A percentile compares a stretch with the other conserved stretches of the same genome.
Conservation (phyloP, 2,888 invertebrate genomes). For the Chrysolina haemoptera region DNA sequence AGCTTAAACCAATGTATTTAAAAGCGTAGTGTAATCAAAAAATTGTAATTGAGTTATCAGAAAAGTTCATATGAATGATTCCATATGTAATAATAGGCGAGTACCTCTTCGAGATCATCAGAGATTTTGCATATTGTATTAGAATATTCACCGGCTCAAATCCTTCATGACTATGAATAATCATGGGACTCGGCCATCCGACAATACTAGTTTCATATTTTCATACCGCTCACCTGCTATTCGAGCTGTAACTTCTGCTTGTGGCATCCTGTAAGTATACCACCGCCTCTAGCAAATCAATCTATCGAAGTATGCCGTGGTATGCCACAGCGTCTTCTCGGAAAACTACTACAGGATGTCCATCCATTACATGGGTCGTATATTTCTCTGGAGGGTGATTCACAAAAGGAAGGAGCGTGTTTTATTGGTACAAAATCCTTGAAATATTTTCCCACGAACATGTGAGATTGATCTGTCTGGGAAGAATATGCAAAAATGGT, state of each 20-base stretch:
- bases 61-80: too few relatives aligned
- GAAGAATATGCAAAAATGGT: neutral
- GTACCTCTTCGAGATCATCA: neutral
- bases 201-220: conserved; percentile 1
- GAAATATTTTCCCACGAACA: conserved; percentile 11
- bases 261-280: conserved; percentile 28
- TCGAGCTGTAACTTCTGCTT: conserved; percentile 6
- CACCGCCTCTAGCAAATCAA: conserved; percentile 14
- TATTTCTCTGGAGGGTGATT: conserved; percentile 10
- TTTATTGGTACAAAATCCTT: neutral
- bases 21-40: too few relatives aligned
- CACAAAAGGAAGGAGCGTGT: neutral
- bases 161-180: neutral
- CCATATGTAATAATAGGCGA: too few relatives aligned
- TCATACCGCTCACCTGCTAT: neutral
- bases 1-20: too few relatives aligned
- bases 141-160: neutral
- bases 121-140: neutral
- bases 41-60: too few relatives aligned
- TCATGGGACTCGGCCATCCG: neutral
- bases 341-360: conserved; percentile 46
- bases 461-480: neutral
- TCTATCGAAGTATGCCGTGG: conserved; percentile 24
- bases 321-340: conserved; percentile 45
- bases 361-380: conserved; percentile 38